phyloP scores from a whole-genome alignment of 2,888 invertebrate genomes.

The Andrena hattorfiana region DNA sequence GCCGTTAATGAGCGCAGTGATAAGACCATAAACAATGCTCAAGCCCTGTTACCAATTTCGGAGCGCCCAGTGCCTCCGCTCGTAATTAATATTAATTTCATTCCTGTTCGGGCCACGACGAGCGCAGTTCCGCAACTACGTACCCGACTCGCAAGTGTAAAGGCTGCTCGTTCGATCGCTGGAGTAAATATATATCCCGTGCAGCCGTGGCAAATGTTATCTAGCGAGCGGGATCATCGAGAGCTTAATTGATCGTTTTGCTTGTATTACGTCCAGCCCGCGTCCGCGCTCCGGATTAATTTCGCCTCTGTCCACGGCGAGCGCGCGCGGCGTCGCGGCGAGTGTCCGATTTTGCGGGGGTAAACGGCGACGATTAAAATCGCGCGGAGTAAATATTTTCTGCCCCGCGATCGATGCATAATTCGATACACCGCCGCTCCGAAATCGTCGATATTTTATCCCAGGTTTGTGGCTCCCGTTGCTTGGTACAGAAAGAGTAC shows the following conservation, averaged over 20 bases:
- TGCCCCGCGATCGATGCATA: not conserved
- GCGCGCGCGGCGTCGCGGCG: not conserved
- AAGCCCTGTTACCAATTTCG: not conserved
- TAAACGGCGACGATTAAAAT: not conserved
- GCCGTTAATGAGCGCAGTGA: too few relatives aligned
- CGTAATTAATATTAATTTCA: not conserved
- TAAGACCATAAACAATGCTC: not conserved
- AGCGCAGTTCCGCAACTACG: not conserved
- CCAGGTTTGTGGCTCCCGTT: not conserved
- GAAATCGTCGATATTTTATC: too few relatives aligned
- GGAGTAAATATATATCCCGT: conserved; percentile 5
- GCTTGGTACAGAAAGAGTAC: not conserved
- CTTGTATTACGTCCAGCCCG: not conserved
- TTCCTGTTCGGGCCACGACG: not conserved
- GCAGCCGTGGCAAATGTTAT: not conserved
- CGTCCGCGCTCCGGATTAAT: not conserved
- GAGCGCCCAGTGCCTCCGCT: too few relatives aligned
- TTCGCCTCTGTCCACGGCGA: not conserved
- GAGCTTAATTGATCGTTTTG: conserved; percentile 14
- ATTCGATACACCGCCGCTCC: too few relatives aligned
- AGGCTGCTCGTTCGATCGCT: not conserved
- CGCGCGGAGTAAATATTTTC: not conserved
- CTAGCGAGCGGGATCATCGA: conserved; percentile 6
- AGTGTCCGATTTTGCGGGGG: not conserved
- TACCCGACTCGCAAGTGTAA: not conserved